Conservation (phyloP, 2,113 vertebrate species). For the Ancistrus triradiatus region DNA sequence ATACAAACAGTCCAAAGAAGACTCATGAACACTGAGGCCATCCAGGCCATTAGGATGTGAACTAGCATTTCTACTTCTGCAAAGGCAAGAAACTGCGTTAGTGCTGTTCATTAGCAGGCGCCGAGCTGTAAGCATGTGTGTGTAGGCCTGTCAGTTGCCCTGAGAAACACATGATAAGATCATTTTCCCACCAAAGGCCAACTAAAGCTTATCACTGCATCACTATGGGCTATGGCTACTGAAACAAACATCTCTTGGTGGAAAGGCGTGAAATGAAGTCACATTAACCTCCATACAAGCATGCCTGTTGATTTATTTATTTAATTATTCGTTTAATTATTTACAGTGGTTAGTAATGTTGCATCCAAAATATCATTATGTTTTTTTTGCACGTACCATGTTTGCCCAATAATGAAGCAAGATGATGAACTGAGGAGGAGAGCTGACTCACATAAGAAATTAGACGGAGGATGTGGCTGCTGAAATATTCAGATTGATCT, state of each 20-base stretch:
- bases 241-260: constrained; percentile 45
- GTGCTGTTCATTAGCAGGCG: constrained; percentile 45
- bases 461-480: constrained; percentile 36
- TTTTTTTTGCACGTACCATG: constrained; percentile 13
- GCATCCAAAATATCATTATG: constrained; percentile 48
- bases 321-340: constrained; percentile 47
- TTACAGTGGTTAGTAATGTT: constrained; percentile 43
- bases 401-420: constrained; percentile 22
- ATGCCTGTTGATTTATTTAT: constrained; percentile 44
- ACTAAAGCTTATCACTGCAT: constrained; percentile 42
- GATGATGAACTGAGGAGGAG: constrained; percentile 15
- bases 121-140: constrained; percentile 1
- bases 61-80: too few relatives aligned
- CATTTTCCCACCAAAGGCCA: constrained; percentile 50
- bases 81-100: too few relatives aligned
- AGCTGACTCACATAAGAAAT: neutral
- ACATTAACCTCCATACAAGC: constrained; percentile 2
- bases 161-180: constrained; percentile 59
- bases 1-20: constrained; percentile 35
- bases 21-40: constrained; percentile 48
- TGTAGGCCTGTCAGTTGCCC: constrained; percentile 43
- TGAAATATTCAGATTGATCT: constrained; percentile 54
- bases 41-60: constrained; percentile 50
- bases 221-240: constrained; percentile 40
- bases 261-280: constrained; percentile 44